phyloP scores from a whole-genome alignment of 1,140 invertebrate species.

The Papilio aristodemus region DNA sequence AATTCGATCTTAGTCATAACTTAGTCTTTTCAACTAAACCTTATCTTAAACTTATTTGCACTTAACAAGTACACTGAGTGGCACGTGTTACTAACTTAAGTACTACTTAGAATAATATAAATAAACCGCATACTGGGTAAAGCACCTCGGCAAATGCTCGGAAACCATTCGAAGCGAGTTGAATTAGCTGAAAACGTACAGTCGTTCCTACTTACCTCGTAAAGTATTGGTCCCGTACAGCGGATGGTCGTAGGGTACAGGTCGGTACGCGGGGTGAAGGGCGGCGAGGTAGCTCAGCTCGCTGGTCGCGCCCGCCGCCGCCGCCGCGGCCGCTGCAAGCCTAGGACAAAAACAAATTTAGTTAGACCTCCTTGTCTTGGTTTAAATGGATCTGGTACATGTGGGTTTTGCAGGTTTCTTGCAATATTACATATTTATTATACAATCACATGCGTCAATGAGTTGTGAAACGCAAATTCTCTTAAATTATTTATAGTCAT shows the following conservation, averaged over 20 bases:
- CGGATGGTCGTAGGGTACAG: constrained; percentile 74
- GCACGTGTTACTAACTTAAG: constrained; percentile 18
- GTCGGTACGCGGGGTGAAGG: constrained; percentile 69
- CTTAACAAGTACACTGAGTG: neutral
- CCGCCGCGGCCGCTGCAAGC: constrained; percentile 69
- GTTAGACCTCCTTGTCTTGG: neutral
- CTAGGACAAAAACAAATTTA: constrained; percentile 40
- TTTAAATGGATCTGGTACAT: neutral
- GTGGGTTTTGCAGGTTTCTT: neutral
- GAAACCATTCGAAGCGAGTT: constrained; percentile 10
- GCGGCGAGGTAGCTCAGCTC: constrained; percentile 75
- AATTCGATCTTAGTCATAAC: too few species aligned
- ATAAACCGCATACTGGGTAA: neutral
- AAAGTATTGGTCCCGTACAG: constrained; percentile 71
- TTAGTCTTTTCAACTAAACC: neutral
- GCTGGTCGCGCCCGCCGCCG: constrained; percentile 67
- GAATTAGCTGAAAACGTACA: constrained; percentile 15
- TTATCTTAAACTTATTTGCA: neutral
- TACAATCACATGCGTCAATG: neutral
- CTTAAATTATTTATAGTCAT: too few species aligned
- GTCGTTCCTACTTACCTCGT: constrained; percentile 57
- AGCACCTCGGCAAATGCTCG: constrained; percentile 2
- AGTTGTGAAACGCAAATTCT: too few species aligned
- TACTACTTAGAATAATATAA: constrained; percentile 21
- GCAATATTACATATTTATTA: neutral